A percentile compares a stretch with the other conserved stretches of the same genome.
Evolutionary conservation across 2,888 invertebrate species (phyloP).

Genomic region (Campoplex nolae): DNA sequence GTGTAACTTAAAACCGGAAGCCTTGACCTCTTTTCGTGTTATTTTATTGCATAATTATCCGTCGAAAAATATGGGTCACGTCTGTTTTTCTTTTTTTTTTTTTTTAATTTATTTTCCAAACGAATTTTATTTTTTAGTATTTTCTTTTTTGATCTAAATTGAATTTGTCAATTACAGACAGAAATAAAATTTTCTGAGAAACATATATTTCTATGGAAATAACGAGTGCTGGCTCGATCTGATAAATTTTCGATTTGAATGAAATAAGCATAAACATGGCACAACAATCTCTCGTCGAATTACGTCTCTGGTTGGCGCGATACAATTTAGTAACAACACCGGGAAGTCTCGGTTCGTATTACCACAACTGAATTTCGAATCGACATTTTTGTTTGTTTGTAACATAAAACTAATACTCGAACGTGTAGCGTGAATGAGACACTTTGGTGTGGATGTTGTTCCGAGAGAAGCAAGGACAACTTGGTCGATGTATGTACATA

Average conservation of each 20-base stretch:
- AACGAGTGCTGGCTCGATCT: not conserved
- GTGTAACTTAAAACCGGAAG: not conserved
- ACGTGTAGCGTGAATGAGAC: slow-evolving; percentile 11
- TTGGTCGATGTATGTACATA: not conserved
- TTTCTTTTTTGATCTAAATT: too few relatives aligned
- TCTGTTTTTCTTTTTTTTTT: not conserved
- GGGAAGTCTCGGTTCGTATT: slow-evolving; percentile 59
- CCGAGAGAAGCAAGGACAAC: slow-evolving; percentile 21
- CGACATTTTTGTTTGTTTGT: not conserved
- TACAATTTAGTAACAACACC: slow-evolving; percentile 21
- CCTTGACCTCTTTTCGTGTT: not conserved
- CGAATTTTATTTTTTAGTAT: not conserved
- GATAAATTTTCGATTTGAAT: not conserved
- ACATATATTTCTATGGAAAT: not conserved
- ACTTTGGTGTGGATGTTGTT: not conserved
- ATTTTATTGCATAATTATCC: not conserved
- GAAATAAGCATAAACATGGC: not conserved
- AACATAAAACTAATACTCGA: slow-evolving; percentile 32
- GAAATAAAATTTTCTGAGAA: not conserved
- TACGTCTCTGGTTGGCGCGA: not conserved
- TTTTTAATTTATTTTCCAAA: not conserved
- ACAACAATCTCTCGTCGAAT: not conserved
- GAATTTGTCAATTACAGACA: not conserved
- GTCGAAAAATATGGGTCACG: not conserved
- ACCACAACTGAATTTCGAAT: slow-evolving; percentile 39